These are phyloP conservation scores for Spheniscus mendiculus DNA, from an alignment of 2,113 vertebrate genomes.

Conservation along the genomic window DNA sequence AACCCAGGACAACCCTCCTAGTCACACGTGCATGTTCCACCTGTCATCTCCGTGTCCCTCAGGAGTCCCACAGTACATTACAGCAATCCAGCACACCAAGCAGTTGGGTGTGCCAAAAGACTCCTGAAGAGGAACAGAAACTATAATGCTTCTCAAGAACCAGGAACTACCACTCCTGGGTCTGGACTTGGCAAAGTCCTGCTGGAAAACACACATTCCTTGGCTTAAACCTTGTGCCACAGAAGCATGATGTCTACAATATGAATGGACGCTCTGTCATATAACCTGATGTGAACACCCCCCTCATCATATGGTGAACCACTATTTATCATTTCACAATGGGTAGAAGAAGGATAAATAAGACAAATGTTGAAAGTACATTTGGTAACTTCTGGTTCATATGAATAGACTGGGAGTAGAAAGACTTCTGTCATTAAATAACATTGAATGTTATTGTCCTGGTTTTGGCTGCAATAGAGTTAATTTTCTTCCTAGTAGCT, in stretches of 20 bases:
- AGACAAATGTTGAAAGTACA: background rate
- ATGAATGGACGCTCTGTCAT: background rate
- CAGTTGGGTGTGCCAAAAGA: background rate
- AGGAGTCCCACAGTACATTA: too few relatives aligned
- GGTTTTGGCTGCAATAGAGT: too few relatives aligned
- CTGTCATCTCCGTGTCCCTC: accelerated
- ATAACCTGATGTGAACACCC: accelerated
- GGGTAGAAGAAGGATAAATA: background rate
- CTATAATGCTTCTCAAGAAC: background rate
- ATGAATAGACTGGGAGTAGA: background rate
- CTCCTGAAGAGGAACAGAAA: background rate
- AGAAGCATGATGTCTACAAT: background rate
- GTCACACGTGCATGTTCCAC: accelerated
- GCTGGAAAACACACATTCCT: background rate
- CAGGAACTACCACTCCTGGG: background rate
- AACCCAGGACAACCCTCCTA: background rate
- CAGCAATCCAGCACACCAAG: background rate
- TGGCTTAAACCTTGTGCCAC: background rate
- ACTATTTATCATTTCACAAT: background rate
- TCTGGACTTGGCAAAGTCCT: background rate
- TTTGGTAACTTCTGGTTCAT: background rate
- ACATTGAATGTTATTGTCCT: background rate
- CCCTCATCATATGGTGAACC: background rate
- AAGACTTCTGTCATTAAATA: background rate
- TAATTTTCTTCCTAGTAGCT: too few relatives aligned